phyloP scores from a whole-genome alignment of 2,888 invertebrate genomes.

The Notodonta dromedarius region DNA sequence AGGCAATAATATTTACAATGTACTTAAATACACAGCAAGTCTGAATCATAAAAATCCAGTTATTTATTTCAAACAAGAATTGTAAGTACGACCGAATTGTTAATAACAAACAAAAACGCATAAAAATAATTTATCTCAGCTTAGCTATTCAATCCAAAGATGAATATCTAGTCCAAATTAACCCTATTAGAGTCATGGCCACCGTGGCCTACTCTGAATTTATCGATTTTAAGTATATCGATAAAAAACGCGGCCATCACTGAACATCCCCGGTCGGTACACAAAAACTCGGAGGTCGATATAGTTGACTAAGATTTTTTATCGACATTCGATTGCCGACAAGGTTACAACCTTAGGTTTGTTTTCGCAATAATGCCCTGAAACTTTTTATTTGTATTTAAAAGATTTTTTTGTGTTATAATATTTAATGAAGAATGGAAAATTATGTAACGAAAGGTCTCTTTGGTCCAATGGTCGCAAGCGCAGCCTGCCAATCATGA shows the following conservation, averaged over 20 bases:
- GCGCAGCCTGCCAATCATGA: no score
- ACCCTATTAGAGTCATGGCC: conserved; percentile 43
- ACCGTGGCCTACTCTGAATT: conserved; percentile 47
- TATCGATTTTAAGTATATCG: conserved; percentile 47
- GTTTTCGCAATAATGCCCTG: conserved; percentile 46
- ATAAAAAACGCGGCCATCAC: conserved; percentile 58
- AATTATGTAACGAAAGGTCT: background rate
- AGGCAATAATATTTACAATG: no score
- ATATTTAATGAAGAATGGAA: conserved; percentile 7
- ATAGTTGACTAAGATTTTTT: conserved; percentile 52
- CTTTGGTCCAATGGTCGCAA: no score
- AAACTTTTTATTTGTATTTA: conserved; percentile 12
- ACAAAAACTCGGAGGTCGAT: conserved; percentile 60
- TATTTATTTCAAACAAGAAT: no score
- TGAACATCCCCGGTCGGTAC: conserved; percentile 52
- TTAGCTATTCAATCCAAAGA: conserved; percentile 2
- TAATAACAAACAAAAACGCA: background rate
- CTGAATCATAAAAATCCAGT: no score
- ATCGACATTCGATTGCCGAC: conserved; percentile 34
- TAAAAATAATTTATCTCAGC: background rate
- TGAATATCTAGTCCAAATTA: conserved; percentile 12
- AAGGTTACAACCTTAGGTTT: conserved; percentile 46
- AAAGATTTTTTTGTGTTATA: conserved; percentile 12
- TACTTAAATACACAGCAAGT: no score
- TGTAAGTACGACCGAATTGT: no score